These are phyloP conservation scores for Notiomystis cincta DNA, from an alignment of 2,113 vertebrate species.

Conservation along the genomic window DNA sequence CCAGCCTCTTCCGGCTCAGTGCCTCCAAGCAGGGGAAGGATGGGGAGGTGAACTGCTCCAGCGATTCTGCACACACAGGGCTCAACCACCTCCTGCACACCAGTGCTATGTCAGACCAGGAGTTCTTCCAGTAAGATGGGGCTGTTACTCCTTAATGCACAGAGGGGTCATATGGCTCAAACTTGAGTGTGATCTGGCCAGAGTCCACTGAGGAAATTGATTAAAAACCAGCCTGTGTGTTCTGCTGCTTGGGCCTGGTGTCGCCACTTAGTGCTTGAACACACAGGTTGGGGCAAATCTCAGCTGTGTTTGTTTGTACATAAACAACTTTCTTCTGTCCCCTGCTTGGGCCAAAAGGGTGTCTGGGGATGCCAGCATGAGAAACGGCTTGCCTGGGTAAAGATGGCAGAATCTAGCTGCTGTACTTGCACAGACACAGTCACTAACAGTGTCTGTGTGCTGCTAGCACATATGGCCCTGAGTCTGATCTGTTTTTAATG, in stretches of 20 bases:
- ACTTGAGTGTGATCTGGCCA: accelerated
- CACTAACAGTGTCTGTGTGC: not conserved
- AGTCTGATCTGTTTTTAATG: not conserved
- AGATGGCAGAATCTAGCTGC: not conserved
- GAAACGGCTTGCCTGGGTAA: not conserved
- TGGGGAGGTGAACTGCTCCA: conserved; percentile 78
- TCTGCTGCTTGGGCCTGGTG: not conserved
- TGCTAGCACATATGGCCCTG: not conserved
- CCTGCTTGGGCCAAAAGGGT: not conserved
- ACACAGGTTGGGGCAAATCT: not conserved
- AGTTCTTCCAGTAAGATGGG: conserved; percentile 85
- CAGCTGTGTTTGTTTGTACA: not conserved
- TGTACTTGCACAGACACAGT: not conserved
- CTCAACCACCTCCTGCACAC: conserved; percentile 82
- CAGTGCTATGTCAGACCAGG: conserved; percentile 77
- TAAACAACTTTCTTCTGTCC: not conserved
- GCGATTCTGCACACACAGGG: conserved; percentile 73
- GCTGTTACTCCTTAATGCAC: not conserved
- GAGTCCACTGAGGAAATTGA: not conserved
- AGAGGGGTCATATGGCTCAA: not conserved
- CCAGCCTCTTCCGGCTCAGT: conserved; percentile 87
- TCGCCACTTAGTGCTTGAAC: not conserved
- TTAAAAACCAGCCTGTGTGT: not conserved
- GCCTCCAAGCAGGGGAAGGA: conserved; percentile 81
- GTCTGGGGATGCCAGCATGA: not conserved